A percentile compares a stretch with the other conserved stretches of the same genome.
These are phyloP conservation scores for Lates japonicus DNA, from an alignment of 2,797 vertebrate genomes.

Conservation along the genomic window DNA sequence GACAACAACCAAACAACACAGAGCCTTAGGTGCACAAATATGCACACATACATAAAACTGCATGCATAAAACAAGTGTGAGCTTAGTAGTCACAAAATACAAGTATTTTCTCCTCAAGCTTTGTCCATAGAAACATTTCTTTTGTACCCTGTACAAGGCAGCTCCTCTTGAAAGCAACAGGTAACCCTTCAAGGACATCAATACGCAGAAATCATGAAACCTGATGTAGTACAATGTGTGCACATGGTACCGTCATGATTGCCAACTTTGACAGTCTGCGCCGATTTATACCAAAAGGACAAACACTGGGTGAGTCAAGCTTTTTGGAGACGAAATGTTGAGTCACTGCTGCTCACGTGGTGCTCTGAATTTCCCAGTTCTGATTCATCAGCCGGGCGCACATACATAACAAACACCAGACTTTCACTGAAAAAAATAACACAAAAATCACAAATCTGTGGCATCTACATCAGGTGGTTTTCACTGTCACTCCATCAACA, in stretches of 20 bases:
- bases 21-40: slow-evolving; percentile 62
- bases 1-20: slow-evolving; percentile 67
- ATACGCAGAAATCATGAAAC: slow-evolving; percentile 20
- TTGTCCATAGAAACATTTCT: not conserved
- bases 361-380: not conserved
- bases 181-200: slow-evolving; percentile 30
- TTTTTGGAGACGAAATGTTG: not conserved
- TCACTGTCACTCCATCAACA: not conserved
- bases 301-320: slow-evolving; percentile 21
- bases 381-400: not conserved
- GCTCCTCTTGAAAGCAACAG: slow-evolving; percentile 9
- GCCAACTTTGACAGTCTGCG: slow-evolving; percentile 1
- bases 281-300: slow-evolving; percentile 4
- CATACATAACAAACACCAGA: not conserved
- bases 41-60: slow-evolving; percentile 42
- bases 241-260: not conserved
- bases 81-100: slow-evolving; percentile 7
- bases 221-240: not conserved
- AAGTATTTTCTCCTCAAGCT: slow-evolving; percentile 7
- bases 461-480: not conserved
- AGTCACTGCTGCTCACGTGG: not conserved
- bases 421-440: not conserved
- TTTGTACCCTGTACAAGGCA: not conserved
- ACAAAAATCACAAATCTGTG: not conserved
- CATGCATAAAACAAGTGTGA: slow-evolving; percentile 36